These are phyloP conservation scores for Megaceryle alcyon DNA, from an alignment of 2,797 vertebrate species.

Conservation along the genomic window DNA sequence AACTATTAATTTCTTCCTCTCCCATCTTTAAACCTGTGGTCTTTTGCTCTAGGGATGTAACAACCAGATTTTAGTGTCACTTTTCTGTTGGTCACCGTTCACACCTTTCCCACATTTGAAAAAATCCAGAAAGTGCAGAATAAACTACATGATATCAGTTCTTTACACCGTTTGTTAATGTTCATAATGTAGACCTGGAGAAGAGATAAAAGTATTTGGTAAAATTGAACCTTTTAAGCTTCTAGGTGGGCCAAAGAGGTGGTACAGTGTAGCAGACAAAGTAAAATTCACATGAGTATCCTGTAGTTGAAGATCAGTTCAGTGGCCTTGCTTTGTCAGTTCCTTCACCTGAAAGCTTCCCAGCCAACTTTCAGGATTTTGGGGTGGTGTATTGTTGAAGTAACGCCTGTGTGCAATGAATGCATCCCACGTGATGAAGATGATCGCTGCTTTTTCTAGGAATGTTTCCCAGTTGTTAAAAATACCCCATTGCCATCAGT, in stretches of 20 bases:
- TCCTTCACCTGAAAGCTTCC: not conserved
- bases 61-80: not conserved
- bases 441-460: not conserved
- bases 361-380: not conserved
- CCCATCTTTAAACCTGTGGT: not conserved
- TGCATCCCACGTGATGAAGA: fast-evolving
- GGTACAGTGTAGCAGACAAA: not conserved
- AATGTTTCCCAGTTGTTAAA: not conserved
- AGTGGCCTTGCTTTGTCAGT: fast-evolving
- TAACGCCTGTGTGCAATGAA: fast-evolving
- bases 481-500: not conserved
- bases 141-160: too few species aligned
- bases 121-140: not conserved
- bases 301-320: not conserved
- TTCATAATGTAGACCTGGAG: not conserved
- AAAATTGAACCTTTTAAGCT: not conserved
- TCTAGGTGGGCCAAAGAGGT: not conserved
- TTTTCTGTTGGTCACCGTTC: not conserved
- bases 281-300: not conserved
- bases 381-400: not conserved
- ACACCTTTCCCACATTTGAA: not conserved
- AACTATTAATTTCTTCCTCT: not conserved
- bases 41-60: not conserved
- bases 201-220: not conserved
- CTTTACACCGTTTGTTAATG: not conserved